A percentile compares a stretch with the other conserved stretches of the same genome.
These are phyloP conservation scores for Idris sp. DNA, from an alignment of 1,140 invertebrate species.

Conservation along the genomic window DNA sequence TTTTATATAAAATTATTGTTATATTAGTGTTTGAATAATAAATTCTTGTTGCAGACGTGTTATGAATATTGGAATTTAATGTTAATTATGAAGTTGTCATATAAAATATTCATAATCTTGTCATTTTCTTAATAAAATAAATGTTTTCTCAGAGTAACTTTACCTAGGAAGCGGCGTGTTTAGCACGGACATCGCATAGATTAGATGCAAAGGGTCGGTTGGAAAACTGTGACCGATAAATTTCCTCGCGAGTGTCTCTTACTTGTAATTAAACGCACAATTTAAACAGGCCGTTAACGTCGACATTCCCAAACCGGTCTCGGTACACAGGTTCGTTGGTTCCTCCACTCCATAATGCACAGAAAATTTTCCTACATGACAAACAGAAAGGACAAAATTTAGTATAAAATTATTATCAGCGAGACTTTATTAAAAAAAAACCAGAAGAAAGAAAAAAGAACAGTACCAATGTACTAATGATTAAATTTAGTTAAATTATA, in stretches of 20 bases:
- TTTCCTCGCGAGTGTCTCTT: conserved; percentile 74
- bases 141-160: conserved; percentile 49
- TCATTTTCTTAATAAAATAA: conserved; percentile 37
- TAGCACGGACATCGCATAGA: conserved; percentile 72
- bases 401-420: too few relatives aligned
- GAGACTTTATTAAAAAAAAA: too few relatives aligned
- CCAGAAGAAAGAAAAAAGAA: too few relatives aligned
- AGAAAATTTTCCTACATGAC: conserved; percentile 47
- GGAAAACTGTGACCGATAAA: conserved; percentile 76
- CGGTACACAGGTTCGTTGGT: conserved; percentile 50
- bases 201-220: conserved; percentile 71
- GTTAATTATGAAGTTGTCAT: conserved; percentile 1
- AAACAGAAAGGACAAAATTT: conserved; percentile 21
- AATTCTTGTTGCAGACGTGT: too few relatives aligned
- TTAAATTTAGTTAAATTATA: too few relatives aligned
- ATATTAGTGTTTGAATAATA: too few relatives aligned
- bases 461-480: too few relatives aligned
- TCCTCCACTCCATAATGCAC: conserved; percentile 45
- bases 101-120: conserved; percentile 31
- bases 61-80: background rate
- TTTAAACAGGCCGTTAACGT: conserved; percentile 75
- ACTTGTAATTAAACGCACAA: conserved; percentile 78
- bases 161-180: conserved; percentile 64
- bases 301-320: conserved; percentile 68
- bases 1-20: background rate